Evolutionary conservation across 2,113 vertebrate species (phyloP), one percentile per base, ranked within the genome.

Genomic region (Pimephales promelas): DNA sequence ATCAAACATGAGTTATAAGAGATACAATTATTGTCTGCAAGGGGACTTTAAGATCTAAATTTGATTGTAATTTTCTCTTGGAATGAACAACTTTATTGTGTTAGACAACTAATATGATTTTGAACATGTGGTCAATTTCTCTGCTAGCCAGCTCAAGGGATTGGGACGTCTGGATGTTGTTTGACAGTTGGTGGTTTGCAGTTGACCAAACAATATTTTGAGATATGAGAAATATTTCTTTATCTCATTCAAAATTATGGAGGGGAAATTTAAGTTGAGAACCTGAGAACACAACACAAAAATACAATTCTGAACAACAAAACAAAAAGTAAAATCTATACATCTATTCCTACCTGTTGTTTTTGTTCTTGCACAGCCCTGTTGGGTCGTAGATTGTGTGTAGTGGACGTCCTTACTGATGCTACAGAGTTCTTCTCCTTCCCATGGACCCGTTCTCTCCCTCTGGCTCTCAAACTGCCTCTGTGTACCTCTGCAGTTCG

Each of bases 331-430:
- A 9, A 13, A 20, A 3, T 43, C n/a, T n/a, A n/a, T n/a, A 52
- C n/a, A n/a, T 31, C 52, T 5, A 77, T 11, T 8, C 56, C 8
- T 70, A 88, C 95, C 95, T 96, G 95, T 89, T 95, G 95, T 89
- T 94, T 92, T 93, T 95, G 95, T 91, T 97, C 95, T 95, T 95
- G 95, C 93, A 94, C 94, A 90, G 94, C 91, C 90, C 93, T 94
- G 89, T 93, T 93, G 86, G 93, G 93, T 90, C 94, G 84, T 61
- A 94, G 93, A 91, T 92, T 93, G 91, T 91, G 94, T 90, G 94
- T 91, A 24, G 91, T 83, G 82, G 93, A 94, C 90, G 94, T 94
- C 93, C 94, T 95, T 84, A 93, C 84, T 1, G 90, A 92, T 90
- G 94, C 89, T 90, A 92, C 92, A 28, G 87, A 92, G 6, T 91